Evolutionary conservation across 2,888 invertebrate species (phyloP), one percentile per base, ranked within the genome.

Genomic region (Epiblema foenella): DNA sequence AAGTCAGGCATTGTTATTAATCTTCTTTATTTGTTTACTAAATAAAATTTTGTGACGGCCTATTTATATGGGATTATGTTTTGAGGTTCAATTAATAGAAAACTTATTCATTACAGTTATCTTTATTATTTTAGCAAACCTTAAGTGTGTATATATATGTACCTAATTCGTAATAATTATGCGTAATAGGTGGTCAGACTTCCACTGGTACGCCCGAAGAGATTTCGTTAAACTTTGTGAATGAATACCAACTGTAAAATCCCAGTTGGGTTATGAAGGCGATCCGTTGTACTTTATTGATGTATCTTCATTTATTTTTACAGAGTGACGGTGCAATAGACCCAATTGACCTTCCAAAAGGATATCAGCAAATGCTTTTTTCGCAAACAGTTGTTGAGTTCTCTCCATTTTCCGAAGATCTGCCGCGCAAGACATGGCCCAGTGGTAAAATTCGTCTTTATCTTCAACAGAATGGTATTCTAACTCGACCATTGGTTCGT

Each of bases 321-420:
- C 69, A 46, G 72, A 74, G 64, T 72, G 46, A 49, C 69, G 66
- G 42, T 74, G 65, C 29, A 70, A 46, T 20, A 68, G 51, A 46
- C 72, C 68, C 59, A 75, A 73, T 57, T 75, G 75, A 18, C 75
- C 74, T 71, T 76, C 76, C 73, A 76, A 73, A 46, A 76, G 51
- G 24, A 76, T 74, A 33, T 74, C 76, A 69, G 75, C 74, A 65
- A 76, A 75, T 17, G 74, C 75, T 72, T 75, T 75, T 46, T 76
- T 75, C 46, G 76, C 76, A 73, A 58, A 76, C 46, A 75, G 72
- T 73, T 74, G 74, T 75, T 76, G 75, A 42, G 73, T 46, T 58
- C 58, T 49, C n/a, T 75, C 73, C 74, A 76, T 76, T 71, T 73
- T 76, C 56, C 68, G 60, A 42, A 75, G 58, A 69, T 76, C 74